Base-by-base conservation (phyloP, 37 sponge, comb jelly and placozoan genomes). In the Crambe crambe region DNA sequence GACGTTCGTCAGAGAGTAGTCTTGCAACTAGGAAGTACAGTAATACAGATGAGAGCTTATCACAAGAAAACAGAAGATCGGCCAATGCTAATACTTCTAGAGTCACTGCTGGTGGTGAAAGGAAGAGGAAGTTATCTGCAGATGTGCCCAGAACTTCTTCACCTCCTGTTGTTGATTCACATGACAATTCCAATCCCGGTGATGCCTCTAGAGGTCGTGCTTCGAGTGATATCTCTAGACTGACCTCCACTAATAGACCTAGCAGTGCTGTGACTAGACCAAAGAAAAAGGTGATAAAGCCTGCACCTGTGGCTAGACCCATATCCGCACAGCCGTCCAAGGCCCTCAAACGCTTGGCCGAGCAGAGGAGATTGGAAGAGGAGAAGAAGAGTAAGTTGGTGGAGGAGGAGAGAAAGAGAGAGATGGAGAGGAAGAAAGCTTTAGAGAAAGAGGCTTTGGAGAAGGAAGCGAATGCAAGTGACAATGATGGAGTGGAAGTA, bases 301-400 rank as follows among this genome's bases (percentile, higher is more conserved):
- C 17, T 26, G 34, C 66, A 29, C 79, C 68, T 17, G 57, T 32
- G 26, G 68, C 51, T 9, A 65, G 68, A 9, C 79, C 79, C 41
- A 66, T 79, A 2, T 66, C 79, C 4, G 68, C 39, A 38, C 26
- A 44, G 47, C 79, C 79, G 20, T 79, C 79, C 0, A 2, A 27
- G 25, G 69, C 57, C 31, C 21, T 51, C 23, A 4, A 37, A 22
- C 51, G 69, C 0, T 20, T 51, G 56, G 62, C n/a, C 34, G 38
- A 76, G 40, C 40, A 76, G 76, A 76, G 31, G n/a, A 58, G 36
- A 37, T 35, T 25, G 18, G 56, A 66, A 21, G 68, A 67, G 68
- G 41, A 62, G n/a, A 37, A 43, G 25, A 22, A 26, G 61, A 60
- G 27, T 20, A 34, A 34, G 51, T 40, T 22, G 30, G 63, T 60